These are phyloP conservation scores for Campylomormyrus tamandua DNA, from an alignment of 2,113 vertebrate genomes.

Conservation along the genomic window DNA sequence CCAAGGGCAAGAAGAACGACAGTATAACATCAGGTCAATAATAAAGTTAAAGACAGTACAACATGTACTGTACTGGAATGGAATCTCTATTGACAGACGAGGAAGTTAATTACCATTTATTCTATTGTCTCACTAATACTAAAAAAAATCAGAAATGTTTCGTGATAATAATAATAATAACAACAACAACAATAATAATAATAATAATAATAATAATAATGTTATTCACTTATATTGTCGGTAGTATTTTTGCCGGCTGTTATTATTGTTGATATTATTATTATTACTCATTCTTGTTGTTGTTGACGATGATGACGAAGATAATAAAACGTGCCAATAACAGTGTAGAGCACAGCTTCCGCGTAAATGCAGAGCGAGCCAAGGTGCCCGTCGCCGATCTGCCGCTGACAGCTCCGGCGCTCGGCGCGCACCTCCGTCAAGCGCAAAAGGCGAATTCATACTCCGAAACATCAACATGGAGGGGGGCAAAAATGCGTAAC, in stretches of 20 bases:
- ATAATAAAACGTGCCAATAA: slow-evolving; percentile 2
- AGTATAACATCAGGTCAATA: background rate
- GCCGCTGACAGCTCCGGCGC: slow-evolving; percentile 11
- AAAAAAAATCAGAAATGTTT: background rate
- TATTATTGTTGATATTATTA: background rate
- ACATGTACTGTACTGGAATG: slow-evolving; percentile 1
- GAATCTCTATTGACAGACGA: background rate
- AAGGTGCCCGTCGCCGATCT: background rate
- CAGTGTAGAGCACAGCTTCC: background rate
- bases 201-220: background rate
- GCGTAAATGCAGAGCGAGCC: background rate
- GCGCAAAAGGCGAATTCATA: background rate
- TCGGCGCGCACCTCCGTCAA: background rate
- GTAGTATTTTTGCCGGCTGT: background rate
- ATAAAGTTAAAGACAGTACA: slow-evolving; percentile 2
- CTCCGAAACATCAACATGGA: background rate
- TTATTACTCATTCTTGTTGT: background rate
- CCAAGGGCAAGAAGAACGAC: background rate
- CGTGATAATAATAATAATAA: background rate
- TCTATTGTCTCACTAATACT: background rate
- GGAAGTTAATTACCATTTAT: background rate
- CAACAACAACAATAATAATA: background rate
- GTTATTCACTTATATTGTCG: background rate
- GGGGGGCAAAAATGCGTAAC: background rate
- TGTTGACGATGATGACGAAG: background rate